These are phyloP conservation scores for Pyrgus malvae DNA, from an alignment of 2,888 invertebrate genomes.

Conservation along the genomic window DNA sequence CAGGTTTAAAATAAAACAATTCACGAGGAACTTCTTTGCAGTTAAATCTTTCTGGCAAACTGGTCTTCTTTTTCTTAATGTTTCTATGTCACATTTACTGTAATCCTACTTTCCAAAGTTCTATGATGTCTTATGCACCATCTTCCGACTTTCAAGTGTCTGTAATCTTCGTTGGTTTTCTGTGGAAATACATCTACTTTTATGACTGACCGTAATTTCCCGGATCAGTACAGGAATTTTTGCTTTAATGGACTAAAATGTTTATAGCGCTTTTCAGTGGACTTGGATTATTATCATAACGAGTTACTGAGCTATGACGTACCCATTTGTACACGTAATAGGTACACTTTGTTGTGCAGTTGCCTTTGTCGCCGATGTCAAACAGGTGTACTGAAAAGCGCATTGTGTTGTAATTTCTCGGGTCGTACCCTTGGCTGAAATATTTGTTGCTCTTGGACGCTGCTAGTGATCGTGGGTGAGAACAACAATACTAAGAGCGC, in stretches of 20 bases:
- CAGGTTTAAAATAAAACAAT: too few species aligned
- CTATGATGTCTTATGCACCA: slow-evolving; percentile 6
- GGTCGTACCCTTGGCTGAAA: slow-evolving; percentile 34
- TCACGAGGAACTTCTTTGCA: not conserved
- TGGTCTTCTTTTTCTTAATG: slow-evolving; percentile 5
- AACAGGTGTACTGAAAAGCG: slow-evolving; percentile 19
- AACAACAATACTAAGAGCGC: slow-evolving; percentile 65
- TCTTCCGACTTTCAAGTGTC: slow-evolving; percentile 25
- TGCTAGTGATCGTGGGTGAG: slow-evolving; percentile 59
- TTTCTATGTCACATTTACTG: not conserved
- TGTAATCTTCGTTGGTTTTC: not conserved
- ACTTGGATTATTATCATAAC: not conserved
- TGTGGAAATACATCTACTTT: not conserved
- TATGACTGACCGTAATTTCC: not conserved
- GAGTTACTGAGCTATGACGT: too few species aligned
- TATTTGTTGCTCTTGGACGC: slow-evolving; percentile 55
- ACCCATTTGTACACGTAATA: too few species aligned
- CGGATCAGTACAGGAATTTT: not conserved
- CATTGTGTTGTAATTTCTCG: slow-evolving; percentile 7
- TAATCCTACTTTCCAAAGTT: not conserved
- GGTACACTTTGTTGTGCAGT: not conserved
- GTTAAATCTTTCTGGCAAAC: not conserved
- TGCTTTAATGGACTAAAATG: not conserved
- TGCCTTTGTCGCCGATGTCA: not conserved
- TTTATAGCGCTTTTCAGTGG: slow-evolving; percentile 19